phyloP scores from a whole-genome alignment of 2,888 invertebrate genomes.

The Coenonympha arcania region DNA sequence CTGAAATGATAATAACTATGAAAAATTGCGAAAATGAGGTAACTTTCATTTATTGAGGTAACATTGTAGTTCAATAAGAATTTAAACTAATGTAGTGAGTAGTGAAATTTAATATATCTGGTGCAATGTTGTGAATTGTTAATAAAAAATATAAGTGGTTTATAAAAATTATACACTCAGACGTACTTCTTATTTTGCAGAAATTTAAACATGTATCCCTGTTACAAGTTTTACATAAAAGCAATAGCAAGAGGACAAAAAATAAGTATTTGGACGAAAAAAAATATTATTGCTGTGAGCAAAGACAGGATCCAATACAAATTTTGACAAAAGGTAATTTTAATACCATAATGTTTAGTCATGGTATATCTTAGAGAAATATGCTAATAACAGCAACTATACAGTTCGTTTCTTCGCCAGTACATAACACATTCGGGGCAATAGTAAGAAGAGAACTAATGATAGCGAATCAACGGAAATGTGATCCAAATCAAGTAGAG shows the following conservation, averaged over 20 bases:
- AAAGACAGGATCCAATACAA: conserved; percentile 52
- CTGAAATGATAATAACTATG: conserved; percentile 65
- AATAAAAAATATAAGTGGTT: too few relatives aligned
- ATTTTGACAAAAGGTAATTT: conserved; percentile 60
- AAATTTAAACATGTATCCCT: conserved; percentile 53
- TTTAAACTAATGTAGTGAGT: too few relatives aligned
- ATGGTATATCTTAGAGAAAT: too few relatives aligned
- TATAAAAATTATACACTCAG: neutral
- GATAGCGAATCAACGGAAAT: conserved; percentile 37
- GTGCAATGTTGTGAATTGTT: too few relatives aligned
- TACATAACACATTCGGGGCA: conserved; percentile 53
- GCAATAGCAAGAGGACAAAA: conserved; percentile 39
- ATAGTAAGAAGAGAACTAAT: conserved; percentile 53
- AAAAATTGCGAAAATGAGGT: conserved; percentile 59
- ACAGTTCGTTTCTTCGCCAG: too few relatives aligned
- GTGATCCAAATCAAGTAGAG: conserved; percentile 33
- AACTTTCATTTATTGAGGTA: too few relatives aligned
- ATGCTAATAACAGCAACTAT: too few relatives aligned
- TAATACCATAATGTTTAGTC: too few relatives aligned
- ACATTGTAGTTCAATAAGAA: too few relatives aligned
- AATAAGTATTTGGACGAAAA: conserved; percentile 27
- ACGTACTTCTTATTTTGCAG: conserved; percentile 34
- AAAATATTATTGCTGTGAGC: conserved; percentile 24
- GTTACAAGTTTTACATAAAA: conserved; percentile 64
- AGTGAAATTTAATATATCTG: too few relatives aligned